Evolutionary conservation across 92 coral and sea anemone genomes (phyloP).

Genomic region (Phymanthus crucifer): DNA sequence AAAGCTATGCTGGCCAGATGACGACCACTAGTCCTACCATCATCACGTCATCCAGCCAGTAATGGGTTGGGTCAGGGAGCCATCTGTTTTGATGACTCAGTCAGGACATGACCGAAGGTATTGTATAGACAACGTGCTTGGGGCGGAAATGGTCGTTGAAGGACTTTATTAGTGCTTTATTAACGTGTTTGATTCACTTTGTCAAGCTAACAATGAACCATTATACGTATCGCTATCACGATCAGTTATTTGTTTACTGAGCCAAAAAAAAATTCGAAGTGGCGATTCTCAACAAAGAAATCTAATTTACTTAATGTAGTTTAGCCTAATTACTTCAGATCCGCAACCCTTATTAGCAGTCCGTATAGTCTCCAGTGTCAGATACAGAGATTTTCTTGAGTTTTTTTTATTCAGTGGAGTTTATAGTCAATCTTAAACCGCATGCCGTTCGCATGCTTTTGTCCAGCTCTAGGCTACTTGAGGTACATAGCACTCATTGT

Average conservation of each 20-base stretch:
- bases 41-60: not conserved
- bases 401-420: too few relatives aligned
- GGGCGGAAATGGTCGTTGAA: not conserved
- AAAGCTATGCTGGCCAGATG: constrained; percentile 13
- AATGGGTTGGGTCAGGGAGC: not conserved
- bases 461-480: not conserved
- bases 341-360: too few relatives aligned
- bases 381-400: too few relatives aligned
- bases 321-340: too few relatives aligned
- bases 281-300: too few relatives aligned
- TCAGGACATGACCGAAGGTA: not conserved
- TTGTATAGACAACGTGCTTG: constrained; percentile 26
- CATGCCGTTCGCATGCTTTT: not conserved
- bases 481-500: not conserved
- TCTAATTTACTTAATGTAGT: too few relatives aligned
- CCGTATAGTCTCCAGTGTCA: too few relatives aligned
- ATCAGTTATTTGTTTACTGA: too few relatives aligned
- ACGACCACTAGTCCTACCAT: not conserved
- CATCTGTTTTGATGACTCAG: not conserved
- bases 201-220: not conserved
- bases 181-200: not conserved
- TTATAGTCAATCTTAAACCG: not conserved
- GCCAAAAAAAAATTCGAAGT: too few relatives aligned
- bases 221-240: not conserved
- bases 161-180: constrained; percentile 14